Conservation (phyloP, 2,113 vertebrate genomes). For the Deroptyus accipitrinus region DNA sequence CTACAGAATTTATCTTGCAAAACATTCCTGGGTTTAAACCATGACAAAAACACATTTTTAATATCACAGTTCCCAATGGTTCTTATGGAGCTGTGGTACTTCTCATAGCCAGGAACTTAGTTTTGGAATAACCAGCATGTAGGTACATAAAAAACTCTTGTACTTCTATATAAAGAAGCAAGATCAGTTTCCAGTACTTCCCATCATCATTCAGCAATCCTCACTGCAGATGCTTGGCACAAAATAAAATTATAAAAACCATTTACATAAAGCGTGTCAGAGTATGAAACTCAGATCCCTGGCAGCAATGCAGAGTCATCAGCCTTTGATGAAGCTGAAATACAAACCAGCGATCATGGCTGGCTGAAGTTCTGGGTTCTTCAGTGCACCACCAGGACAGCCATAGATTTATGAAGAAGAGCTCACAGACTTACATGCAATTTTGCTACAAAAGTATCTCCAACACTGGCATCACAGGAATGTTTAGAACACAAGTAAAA, state of each 20-base stretch:
- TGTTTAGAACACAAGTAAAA: slow-evolving; percentile 55
- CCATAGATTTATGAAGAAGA: slow-evolving; percentile 57
- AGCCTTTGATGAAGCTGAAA: slow-evolving; percentile 55
- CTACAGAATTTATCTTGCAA: not conserved
- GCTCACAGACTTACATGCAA: slow-evolving; percentile 58
- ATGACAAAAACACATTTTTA: not conserved
- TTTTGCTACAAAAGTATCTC: slow-evolving; percentile 60
- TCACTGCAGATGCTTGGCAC: not conserved
- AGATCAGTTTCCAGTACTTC: not conserved
- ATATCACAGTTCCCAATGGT: not conserved
- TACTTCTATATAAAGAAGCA: not conserved
- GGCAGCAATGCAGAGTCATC: slow-evolving; percentile 30
- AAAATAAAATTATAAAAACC: slow-evolving; percentile 9
- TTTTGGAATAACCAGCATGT: not conserved
- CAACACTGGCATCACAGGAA: not conserved
- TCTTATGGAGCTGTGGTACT: not conserved
- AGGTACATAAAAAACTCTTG: not conserved
- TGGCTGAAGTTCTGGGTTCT: slow-evolving; percentile 43
- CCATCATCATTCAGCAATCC: not conserved
- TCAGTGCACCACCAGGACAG: slow-evolving; percentile 46
- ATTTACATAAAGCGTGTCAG: not conserved
- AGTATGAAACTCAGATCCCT: not conserved
- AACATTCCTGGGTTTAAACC: not conserved
- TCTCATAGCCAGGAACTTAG: not conserved
- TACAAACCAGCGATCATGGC: slow-evolving; percentile 31